Base-by-base conservation (phyloP, 1,140 invertebrate genomes). In the Ceratosolen fusciceps region DNA sequence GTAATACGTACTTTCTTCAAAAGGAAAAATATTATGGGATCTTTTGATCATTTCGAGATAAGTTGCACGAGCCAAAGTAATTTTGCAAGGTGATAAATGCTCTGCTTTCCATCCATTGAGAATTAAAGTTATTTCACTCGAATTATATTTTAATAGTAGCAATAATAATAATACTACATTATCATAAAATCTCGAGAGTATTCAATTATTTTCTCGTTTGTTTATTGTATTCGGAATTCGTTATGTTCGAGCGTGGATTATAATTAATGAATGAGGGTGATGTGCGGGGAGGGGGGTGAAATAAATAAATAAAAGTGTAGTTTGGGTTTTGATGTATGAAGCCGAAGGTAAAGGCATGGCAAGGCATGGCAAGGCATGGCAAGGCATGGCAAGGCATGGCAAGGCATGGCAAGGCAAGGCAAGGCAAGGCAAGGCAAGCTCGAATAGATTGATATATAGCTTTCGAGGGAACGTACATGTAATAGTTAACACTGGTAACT, bases 371-470 rank as follows among this genome's bases (percentile, higher is more conserved):
- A 24, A n/a, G n/a, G n/a, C n/a, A n/a, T n/a, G n/a, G n/a, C n/a
- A n/a, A n/a, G n/a, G 21, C 49, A 56, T 31, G 86, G 81, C n/a
- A 24, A n/a, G n/a, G n/a, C n/a, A n/a, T n/a, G n/a, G n/a, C n/a
- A n/a, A n/a, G n/a, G 21, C 49, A 56, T 31, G 86, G 81, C n/a
- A n/a, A n/a, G n/a, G n/a, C n/a, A n/a, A n/a, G n/a, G n/a, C n/a
- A n/a, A n/a, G n/a, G n/a, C n/a, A n/a, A n/a, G n/a, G n/a, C n/a
- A n/a, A n/a, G n/a, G 88, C 90, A 74, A 89, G 86, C 24, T 71
- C 24, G 31, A 56, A 39, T 39, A 24, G 52, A 52, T 75, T 76
- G 47, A 76, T 39, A 76, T 54, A 76, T 37, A 12, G 49, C 47
- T 52, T 34, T 54, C 24, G 43, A 73, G 37, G 34, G 29, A 31